Conservation (phyloP, 2,113 vertebrate genomes). For the Heterotilapia buettikoferi region DNA sequence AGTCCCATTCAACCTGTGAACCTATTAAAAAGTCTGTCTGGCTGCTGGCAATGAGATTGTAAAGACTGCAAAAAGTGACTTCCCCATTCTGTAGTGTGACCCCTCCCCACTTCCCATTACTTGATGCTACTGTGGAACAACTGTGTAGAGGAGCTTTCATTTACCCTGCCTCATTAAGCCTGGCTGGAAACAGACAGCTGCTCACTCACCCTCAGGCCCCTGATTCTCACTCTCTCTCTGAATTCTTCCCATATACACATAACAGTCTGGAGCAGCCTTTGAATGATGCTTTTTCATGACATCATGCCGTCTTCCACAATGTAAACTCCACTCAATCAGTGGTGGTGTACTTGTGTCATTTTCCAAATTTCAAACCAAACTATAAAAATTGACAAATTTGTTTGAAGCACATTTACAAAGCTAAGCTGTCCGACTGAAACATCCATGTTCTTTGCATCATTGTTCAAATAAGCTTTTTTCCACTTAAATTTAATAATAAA, state of each 20-base stretch:
- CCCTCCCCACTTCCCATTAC: not conserved
- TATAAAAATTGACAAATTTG: not conserved
- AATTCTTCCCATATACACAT: not conserved
- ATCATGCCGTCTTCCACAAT: not conserved
- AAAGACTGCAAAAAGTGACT: not conserved
- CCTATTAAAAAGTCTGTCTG: not conserved
- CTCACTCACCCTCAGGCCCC: not conserved
- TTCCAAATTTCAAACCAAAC: not conserved
- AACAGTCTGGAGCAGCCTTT: not conserved
- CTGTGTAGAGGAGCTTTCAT: slow-evolving; percentile 7
- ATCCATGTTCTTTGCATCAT: not conserved
- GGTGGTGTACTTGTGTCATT: not conserved
- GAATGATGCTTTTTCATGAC: not conserved
- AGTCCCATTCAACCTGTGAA: not conserved
- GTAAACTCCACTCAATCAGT: not conserved
- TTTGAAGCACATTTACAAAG: not conserved
- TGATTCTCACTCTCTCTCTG: not conserved
- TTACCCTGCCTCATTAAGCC: slow-evolving; percentile 40
- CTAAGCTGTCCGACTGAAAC: not conserved
- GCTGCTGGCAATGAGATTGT: not conserved
- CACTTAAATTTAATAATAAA: not conserved
- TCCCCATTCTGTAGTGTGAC: not conserved
- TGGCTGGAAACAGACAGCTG: slow-evolving; percentile 22
- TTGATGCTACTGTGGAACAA: slow-evolving; percentile 14
- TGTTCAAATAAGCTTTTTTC: not conserved